Conservation (phyloP, 2,113 vertebrate species). For the Laterallus jamaicensis region DNA sequence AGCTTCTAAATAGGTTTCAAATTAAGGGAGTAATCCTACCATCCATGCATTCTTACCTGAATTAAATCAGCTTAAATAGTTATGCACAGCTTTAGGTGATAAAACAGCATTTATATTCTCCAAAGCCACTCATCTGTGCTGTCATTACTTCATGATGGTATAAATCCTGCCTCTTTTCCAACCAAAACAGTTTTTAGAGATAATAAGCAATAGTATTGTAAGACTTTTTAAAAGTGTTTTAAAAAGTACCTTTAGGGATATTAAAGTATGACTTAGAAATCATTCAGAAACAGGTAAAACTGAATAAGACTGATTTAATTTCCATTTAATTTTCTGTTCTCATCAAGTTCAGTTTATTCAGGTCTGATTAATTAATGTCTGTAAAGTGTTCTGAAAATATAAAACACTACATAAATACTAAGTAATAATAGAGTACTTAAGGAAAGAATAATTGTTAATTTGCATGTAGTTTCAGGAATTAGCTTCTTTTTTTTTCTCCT, state of each 20-base stretch:
- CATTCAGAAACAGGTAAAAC: background rate
- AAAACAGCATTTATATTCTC: slow-evolving; percentile 17
- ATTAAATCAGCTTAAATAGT: background rate
- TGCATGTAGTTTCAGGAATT: background rate
- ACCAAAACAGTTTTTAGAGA: background rate
- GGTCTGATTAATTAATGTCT: slow-evolving; percentile 38
- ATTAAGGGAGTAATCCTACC: background rate
- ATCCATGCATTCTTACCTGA: background rate
- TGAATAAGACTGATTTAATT: background rate
- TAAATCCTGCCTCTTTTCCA: slow-evolving; percentile 15
- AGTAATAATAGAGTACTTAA: background rate
- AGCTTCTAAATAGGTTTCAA: background rate
- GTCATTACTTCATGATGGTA: background rate
- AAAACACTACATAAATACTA: slow-evolving; percentile 13
- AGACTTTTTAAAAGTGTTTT: background rate
- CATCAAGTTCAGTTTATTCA: slow-evolving; percentile 12
- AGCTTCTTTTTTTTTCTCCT: background rate
- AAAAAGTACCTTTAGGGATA: background rate
- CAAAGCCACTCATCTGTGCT: slow-evolving; percentile 26
- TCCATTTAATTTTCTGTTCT: slow-evolving; percentile 26
- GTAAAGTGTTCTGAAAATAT: slow-evolving; percentile 14
- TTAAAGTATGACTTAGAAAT: background rate
- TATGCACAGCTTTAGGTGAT: background rate
- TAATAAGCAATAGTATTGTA: background rate
- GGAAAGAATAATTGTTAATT: slow-evolving; percentile 2